phyloP scores from a whole-genome alignment of 2,113 vertebrate species.

The Origma solitaria region DNA sequence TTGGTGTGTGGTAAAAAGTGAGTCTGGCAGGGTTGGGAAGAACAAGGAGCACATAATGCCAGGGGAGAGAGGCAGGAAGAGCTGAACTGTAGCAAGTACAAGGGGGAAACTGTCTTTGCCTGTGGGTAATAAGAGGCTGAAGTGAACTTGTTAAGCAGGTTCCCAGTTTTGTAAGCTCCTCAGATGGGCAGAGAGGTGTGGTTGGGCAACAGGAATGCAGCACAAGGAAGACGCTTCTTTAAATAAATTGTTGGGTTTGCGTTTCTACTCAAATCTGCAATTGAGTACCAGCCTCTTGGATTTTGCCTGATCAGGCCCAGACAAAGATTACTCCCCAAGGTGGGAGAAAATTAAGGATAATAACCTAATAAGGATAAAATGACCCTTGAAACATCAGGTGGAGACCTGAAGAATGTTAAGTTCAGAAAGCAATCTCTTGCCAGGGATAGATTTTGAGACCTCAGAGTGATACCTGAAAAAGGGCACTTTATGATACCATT shows the following conservation, averaged over 20 bases:
- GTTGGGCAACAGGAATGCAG: conserved; percentile 27
- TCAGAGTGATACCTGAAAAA: neutral
- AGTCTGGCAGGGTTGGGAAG: neutral
- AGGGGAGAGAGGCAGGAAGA: neutral
- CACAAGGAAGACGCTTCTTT: neutral
- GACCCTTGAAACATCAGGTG: neutral
- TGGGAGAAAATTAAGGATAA: neutral
- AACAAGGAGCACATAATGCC: neutral
- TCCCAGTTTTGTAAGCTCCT: conserved; percentile 17
- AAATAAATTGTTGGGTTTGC: neutral
- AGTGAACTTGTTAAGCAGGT: conserved; percentile 51
- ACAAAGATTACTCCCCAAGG: neutral
- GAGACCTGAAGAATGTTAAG: neutral
- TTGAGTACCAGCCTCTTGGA: neutral
- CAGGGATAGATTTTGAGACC: neutral
- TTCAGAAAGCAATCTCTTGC: neutral
- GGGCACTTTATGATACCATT: neutral
- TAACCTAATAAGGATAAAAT: neutral
- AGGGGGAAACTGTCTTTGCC: neutral
- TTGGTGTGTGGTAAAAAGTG: neutral
- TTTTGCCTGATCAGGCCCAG: neutral
- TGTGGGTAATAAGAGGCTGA: neutral
- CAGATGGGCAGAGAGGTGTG: neutral
- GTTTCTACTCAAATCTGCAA: neutral
- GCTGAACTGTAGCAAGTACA: neutral